Evolutionary conservation across 2,797 vertebrate species (phyloP).

Genomic region (Coregonus ussuriensis): DNA sequence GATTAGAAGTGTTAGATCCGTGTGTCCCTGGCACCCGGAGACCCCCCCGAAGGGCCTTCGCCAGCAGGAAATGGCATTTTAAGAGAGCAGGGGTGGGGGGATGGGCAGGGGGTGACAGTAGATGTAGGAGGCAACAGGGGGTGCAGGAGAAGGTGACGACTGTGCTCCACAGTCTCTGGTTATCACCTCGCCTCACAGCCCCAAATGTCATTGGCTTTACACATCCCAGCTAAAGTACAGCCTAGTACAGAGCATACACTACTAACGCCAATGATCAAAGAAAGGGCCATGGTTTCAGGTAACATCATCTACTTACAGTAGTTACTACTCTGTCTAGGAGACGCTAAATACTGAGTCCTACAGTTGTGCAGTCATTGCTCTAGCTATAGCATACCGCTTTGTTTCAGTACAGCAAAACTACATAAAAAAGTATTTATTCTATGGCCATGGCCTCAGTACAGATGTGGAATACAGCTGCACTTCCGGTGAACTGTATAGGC

Average conservation of each 20-base stretch:
- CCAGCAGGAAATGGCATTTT: conserved; percentile 21
- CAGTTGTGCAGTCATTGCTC: no score
- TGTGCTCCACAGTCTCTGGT: neutral
- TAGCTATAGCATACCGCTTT: no score
- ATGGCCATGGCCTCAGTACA: no score
- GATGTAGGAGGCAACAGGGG: neutral
- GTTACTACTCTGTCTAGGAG: neutral
- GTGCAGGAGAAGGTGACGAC: neutral
- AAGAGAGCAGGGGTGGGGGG: neutral
- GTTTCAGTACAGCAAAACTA: no score
- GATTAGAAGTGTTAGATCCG: conserved; percentile 24
- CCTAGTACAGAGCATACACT: no score
- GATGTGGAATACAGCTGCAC: neutral
- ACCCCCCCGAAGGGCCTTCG: conserved; percentile 18
- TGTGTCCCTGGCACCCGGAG: conserved; percentile 12
- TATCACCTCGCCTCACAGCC: neutral
- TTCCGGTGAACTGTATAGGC: neutral
- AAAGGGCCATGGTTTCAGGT: neutral
- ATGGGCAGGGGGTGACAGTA: neutral
- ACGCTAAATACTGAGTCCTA: neutral
- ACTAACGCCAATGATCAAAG: no score
- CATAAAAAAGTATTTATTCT: no score
- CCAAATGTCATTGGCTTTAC: neutral
- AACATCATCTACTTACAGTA: neutral
- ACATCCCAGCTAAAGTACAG: no score